phyloP scores from a whole-genome alignment of 2,113 vertebrate species.

The Python bivittatus region DNA sequence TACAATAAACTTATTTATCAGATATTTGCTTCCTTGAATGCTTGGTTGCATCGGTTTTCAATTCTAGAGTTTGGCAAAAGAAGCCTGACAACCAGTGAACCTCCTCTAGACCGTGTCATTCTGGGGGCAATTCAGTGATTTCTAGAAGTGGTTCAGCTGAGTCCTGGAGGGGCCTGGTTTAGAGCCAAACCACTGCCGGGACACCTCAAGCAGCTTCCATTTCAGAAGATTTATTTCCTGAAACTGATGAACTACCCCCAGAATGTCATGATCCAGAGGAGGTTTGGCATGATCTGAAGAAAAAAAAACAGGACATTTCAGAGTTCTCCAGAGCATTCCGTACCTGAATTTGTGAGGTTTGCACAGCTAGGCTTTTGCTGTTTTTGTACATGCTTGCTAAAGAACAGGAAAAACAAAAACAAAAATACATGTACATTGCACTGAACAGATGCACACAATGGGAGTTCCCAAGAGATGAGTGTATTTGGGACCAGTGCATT shows the following conservation, averaged over 20 bases:
- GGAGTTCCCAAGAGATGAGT: neutral
- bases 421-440: neutral
- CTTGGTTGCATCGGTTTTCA: neutral
- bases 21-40: neutral
- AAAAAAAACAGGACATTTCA: neutral
- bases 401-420: neutral
- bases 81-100: neutral
- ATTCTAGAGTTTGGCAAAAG: neutral
- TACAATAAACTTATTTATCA: neutral
- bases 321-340: neutral
- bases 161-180: neutral
- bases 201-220: neutral
- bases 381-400: neutral
- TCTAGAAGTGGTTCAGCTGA: neutral
- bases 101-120: neutral
- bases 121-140: neutral
- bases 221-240: neutral
- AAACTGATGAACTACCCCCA: neutral
- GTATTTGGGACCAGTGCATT: neutral
- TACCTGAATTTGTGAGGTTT: neutral
- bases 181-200: neutral
- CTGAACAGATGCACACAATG: neutral
- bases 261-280: neutral
- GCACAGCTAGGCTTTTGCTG: neutral
- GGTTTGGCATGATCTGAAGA: neutral